A percentile compares a stretch with the other conserved stretches of the same genome.
Conservation (phyloP, 2,113 vertebrate species). For the Azemiops feae region DNA sequence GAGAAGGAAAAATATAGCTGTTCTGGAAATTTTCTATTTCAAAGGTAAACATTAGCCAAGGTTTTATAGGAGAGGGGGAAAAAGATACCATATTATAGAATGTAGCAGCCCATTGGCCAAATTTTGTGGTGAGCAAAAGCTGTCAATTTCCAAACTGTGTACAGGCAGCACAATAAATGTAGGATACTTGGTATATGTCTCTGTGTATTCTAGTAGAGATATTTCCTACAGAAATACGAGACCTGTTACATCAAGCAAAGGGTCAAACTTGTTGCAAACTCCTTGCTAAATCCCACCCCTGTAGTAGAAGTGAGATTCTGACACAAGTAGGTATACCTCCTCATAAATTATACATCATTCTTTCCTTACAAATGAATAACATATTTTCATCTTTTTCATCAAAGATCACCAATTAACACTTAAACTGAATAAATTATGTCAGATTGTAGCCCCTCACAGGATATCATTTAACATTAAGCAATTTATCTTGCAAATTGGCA, state of each 20-base stretch:
- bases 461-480: neutral
- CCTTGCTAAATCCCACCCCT: neutral
- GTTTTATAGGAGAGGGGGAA: neutral
- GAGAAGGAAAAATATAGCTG: neutral
- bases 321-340: neutral
- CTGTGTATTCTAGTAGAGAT: neutral
- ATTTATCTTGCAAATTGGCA: neutral
- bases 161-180: neutral
- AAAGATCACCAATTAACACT: neutral
- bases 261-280: neutral
- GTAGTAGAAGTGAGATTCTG: neutral
- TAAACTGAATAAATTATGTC: neutral
- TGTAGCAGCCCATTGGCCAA: neutral
- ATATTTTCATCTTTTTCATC: neutral
- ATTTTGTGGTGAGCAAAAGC: neutral
- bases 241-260: neutral
- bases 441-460: neutral
- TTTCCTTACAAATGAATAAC: neutral
- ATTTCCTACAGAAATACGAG: neutral
- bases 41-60: slow-evolving; percentile 8
- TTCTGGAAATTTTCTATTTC: slow-evolving; percentile 1
- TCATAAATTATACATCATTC: neutral
- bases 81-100: neutral
- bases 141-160: neutral
- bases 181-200: neutral